phyloP scores from a whole-genome alignment of 2,113 vertebrate genomes.

The Triplophysa dalaica region DNA sequence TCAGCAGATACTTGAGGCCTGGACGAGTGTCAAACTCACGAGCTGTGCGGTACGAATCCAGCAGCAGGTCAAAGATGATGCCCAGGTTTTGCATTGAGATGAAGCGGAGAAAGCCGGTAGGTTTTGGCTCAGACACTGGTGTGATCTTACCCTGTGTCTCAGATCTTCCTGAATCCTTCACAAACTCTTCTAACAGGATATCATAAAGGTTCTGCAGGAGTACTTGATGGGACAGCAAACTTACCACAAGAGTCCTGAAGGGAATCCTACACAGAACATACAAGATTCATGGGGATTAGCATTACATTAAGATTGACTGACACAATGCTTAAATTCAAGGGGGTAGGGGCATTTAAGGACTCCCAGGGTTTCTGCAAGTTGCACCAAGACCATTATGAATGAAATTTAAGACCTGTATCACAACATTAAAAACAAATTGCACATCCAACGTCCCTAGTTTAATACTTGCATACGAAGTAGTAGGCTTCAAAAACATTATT shows the following conservation, averaged over 20 bases:
- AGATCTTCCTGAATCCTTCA: constrained; percentile 77
- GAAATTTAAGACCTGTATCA: too few relatives aligned
- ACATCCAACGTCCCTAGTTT: too few relatives aligned
- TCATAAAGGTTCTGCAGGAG: constrained; percentile 95
- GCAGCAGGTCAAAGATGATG: constrained; percentile 93
- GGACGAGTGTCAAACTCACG: constrained; percentile 94
- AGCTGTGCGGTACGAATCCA: constrained; percentile 94
- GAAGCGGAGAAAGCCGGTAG: constrained; percentile 91
- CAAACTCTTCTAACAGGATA: constrained; percentile 92
- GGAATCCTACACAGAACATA: constrained; percentile 79
- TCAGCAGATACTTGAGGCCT: constrained; percentile 92
- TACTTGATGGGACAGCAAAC: constrained; percentile 95
- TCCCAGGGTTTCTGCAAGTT: too few relatives aligned
- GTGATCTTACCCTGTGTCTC: constrained; percentile 72
- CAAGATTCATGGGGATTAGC: background rate
- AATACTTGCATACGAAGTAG: too few relatives aligned
- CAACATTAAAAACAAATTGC: too few relatives aligned
- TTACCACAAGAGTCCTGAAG: constrained; percentile 94
- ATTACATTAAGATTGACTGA: background rate
- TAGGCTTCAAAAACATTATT: too few relatives aligned
- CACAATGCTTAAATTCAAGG: too few relatives aligned
- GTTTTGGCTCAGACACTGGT: constrained; percentile 75
- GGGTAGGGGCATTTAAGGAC: too few relatives aligned
- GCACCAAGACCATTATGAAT: too few relatives aligned
- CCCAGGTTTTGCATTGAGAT: constrained; percentile 97